Evolutionary conservation across 2,113 vertebrate species (phyloP), one percentile per base, ranked within the genome.

Genomic region (Bubalus kerabau): DNA sequence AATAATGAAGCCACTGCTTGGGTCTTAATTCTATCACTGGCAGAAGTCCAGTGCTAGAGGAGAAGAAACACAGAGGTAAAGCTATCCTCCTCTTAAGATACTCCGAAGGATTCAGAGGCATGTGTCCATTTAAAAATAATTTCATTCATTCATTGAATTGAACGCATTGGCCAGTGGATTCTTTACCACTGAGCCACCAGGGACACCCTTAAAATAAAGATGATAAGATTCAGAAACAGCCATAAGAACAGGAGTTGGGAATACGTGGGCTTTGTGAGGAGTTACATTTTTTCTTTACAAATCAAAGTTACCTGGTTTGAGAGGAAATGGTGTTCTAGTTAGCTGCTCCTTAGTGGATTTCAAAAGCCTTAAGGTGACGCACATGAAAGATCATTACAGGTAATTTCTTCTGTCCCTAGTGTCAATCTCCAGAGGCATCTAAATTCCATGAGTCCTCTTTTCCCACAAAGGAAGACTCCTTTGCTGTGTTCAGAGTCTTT

Each of bases 11-110:
- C 17, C 24, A 43, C 67, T 89, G 17, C 21, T 60, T 83, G 67
- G 11, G 48, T 96, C 78, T 88, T 85, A 96, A 96, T 97, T 95
- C 86, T 26, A 46, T 46, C 76, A 26, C 13, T 78, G 21, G 2
- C 36, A 59, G 78, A 59, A 64, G 28, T 81, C 71, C 82, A 52
- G 46, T 50, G 94, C 40, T 60, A 28, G 67, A 76, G 40, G 59
- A 90, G 52, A 90, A 4, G 30, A 71, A 87, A 50, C 80, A 92
- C 71, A 81, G 91, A 43, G 28, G 56, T 21, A 56, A 82, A 88
- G n/a, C 17, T 26, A 40, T 9, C 15, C 14, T 26, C 30, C 57
- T 94, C 64, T 88, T 7, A 23, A 64, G 56, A 30, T 46, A 7
- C 26, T n/a, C n/a, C 15, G n/a, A 92, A 74, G n/a, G 32, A 90